Conservation (phyloP, 2,888 invertebrate genomes). For the Parnassius glacialis region DNA sequence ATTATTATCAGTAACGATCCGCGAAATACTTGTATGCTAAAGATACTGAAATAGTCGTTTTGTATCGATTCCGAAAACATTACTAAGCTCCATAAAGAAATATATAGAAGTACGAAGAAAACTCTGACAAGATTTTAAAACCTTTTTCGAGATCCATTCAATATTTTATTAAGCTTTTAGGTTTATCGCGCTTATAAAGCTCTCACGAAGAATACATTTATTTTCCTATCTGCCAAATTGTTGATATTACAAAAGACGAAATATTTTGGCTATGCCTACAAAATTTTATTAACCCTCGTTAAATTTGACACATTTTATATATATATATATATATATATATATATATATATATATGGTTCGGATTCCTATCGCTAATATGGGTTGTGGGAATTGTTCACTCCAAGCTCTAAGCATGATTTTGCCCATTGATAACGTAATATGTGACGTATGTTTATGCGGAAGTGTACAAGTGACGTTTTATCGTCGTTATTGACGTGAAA, state of each 20-base stretch:
- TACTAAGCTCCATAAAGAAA: not conserved
- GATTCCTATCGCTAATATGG: slow-evolving; percentile 19
- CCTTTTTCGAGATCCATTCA: not conserved
- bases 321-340: slow-evolving; percentile 24
- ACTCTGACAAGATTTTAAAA: too few species aligned
- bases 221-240: slow-evolving; percentile 7
- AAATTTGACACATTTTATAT: slow-evolving; percentile 27
- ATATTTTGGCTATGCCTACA: slow-evolving; percentile 18
- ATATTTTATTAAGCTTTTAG: too few species aligned
- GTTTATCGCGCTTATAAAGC: not conserved
- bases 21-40: not conserved
- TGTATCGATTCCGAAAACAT: too few species aligned
- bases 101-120: not conserved
- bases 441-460: slow-evolving; percentile 23
- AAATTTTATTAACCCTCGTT: slow-evolving; percentile 26
- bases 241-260: slow-evolving; percentile 9
- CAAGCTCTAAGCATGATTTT: slow-evolving; percentile 22
- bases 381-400: slow-evolving; percentile 18
- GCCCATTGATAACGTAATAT: slow-evolving; percentile 24
- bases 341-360: slow-evolving; percentile 23
- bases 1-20: not conserved
- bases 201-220: not conserved
- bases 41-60: too few species aligned
- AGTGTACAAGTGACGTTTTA: slow-evolving; percentile 23
- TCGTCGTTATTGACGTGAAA: slow-evolving; percentile 16